Base-by-base conservation (phyloP, 2,888 invertebrate genomes). In the Agrotis clavis region DNA sequence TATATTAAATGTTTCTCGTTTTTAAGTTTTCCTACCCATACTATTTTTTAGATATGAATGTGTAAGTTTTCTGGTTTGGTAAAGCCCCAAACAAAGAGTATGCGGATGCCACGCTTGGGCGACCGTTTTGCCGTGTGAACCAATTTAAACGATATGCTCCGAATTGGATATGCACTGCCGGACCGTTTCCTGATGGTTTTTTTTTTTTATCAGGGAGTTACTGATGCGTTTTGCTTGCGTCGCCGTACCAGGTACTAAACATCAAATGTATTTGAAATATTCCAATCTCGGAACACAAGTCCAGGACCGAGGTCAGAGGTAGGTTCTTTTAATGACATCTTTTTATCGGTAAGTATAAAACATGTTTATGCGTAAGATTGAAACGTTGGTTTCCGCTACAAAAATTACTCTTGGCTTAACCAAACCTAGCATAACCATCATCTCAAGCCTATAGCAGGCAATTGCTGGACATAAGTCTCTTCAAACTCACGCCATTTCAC, bases 141-240 rank as follows among this genome's bases (percentile, higher is more conserved):
- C 73, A 73, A 77, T 78, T 77, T 72, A 63, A 78, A 67, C 63
- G 67, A 51, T 72, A 56, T 67, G 60, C 65, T 67, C 72, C 77
- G 63, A 76, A 72, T 67, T 59, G 76, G 83, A 74, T 70, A 82
- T 76, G 72, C 78, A 81, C 59, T 51, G 50, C 30, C 48, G 21
- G 53, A 54, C 25, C 35, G 45, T 11, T 50, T 21, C 11, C 35
- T 47, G 48, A 19, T 67, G 35, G 18, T 69, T 75, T 65, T 65
- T 69, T 75, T 65, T 65, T 76, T 71, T 60, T 47, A 25, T 45
- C 51, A 19, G 53, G 16, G n/a, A 57, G 21, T 72, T 59, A 54
- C 53, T 67, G 48, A 72, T 67, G 57, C 72, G 45, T 57, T 77
- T 67, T 35, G 19, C 66, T 72, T 13, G 21, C 25, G 4, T 41